A percentile compares a stretch with the other conserved stretches of the same genome.
Conservation (phyloP, 2,797 vertebrate species). For the Myotis myotis region DNA sequence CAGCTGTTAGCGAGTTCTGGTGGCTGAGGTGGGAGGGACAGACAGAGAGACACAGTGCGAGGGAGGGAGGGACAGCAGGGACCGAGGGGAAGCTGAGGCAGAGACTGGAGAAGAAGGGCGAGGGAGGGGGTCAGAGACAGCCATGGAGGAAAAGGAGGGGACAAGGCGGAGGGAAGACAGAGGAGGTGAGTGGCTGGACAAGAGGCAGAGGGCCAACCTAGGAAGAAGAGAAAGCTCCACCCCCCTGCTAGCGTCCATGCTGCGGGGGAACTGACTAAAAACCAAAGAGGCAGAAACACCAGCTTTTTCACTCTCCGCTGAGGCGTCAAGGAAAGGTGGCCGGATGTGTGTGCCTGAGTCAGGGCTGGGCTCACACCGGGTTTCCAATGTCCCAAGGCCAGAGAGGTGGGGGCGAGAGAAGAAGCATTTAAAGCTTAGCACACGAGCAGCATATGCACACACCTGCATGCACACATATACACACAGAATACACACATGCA, state of each 20-base stretch:
- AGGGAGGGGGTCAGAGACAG: neutral
- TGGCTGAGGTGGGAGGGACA: neutral
- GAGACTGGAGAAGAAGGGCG: neutral
- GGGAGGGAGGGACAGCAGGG: neutral
- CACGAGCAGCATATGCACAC: neutral
- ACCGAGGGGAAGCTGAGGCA: neutral
- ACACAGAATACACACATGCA: neutral
- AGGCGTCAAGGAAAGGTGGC: neutral
- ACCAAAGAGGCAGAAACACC: neutral
- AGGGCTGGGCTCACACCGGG: neutral
- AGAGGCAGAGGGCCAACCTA: too few relatives aligned
- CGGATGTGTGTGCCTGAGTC: neutral
- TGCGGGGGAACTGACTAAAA: neutral
- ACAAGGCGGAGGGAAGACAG: neutral
- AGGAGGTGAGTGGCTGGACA: neutral
- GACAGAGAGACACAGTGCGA: neutral
- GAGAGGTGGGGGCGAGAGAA: neutral
- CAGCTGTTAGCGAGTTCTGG: slow-evolving; percentile 62
- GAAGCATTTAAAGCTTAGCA: neutral
- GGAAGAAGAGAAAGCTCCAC: neutral
- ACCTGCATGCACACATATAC: rapidly evolving
- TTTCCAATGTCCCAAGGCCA: neutral
- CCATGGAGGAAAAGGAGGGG: neutral
- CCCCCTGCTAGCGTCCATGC: neutral
- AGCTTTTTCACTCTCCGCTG: neutral